Evolutionary conservation across 1,140 invertebrate species (phyloP).

Genomic region (Pogonomyrmex barbatus): DNA sequence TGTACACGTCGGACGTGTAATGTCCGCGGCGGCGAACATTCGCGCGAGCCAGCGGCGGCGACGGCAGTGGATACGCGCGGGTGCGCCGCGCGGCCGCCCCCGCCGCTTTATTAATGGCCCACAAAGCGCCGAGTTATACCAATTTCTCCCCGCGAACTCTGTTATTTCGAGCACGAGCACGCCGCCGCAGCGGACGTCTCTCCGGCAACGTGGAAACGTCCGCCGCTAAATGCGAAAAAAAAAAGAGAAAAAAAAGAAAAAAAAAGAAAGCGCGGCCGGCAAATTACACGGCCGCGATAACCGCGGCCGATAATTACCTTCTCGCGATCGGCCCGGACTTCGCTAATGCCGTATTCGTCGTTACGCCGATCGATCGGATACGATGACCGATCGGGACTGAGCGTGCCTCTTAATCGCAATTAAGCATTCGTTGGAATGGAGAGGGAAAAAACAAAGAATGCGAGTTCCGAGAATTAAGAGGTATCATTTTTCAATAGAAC

Average conservation of each 20-base stretch:
- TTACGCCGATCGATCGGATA: constrained; percentile 29
- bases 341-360: neutral
- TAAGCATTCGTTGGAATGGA: neutral
- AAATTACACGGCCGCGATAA: constrained; percentile 62
- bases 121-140: constrained; percentile 71
- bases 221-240: constrained; percentile 19
- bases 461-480: neutral
- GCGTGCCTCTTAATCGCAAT: constrained; percentile 6
- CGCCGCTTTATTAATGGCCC: constrained; percentile 72
- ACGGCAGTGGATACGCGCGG: constrained; percentile 51
- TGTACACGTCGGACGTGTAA: constrained; percentile 18
- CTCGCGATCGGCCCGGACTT: neutral
- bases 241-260: constrained; percentile 1
- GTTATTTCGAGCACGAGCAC: constrained; percentile 66
- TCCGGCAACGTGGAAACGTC: constrained; percentile 10
- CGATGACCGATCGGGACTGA: neutral
- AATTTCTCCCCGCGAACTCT: constrained; percentile 69
- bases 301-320: constrained; percentile 47
- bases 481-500: neutral
- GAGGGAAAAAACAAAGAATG: neutral
- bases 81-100: constrained; percentile 49
- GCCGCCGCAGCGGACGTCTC: neutral
- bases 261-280: constrained; percentile 17
- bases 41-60: constrained; percentile 33
- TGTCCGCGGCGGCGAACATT: constrained; percentile 38